Percentiles rank a stretch among this genome's conserved stretches.
Evolutionary conservation across 2,113 vertebrate genomes (phyloP).

Genomic region (Corynorhinus townsendii): DNA sequence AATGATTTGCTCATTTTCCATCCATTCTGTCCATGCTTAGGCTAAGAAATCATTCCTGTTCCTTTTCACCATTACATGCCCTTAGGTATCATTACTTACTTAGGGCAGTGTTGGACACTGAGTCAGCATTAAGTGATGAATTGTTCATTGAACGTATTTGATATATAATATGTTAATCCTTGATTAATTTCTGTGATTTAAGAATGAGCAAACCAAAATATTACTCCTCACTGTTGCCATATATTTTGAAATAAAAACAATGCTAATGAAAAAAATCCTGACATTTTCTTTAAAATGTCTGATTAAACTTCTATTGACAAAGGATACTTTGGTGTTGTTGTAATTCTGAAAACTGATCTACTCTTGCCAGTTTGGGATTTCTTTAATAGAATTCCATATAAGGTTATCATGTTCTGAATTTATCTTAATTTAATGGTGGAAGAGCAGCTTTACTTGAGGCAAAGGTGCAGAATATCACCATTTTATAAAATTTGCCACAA

Average conservation of each 20-base stretch:
- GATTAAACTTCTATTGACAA: not conserved
- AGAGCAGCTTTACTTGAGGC: not conserved
- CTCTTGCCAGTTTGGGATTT: not conserved
- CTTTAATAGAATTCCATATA: not conserved
- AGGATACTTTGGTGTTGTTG: not conserved
- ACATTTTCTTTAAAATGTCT: constrained; percentile 11
- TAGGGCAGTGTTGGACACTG: not conserved
- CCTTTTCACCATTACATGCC: not conserved
- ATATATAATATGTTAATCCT: not conserved
- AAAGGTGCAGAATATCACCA: not conserved
- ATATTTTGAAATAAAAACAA: not conserved
- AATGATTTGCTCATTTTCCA: not conserved
- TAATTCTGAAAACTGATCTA: not conserved
- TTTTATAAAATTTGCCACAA: not conserved
- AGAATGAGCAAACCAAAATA: not conserved
- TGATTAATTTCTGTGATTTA: not conserved
- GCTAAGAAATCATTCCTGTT: not conserved
- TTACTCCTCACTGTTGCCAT: not conserved
- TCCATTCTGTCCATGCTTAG: not conserved
- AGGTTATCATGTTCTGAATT: not conserved
- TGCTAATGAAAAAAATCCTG: not conserved
- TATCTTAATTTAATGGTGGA: not conserved
- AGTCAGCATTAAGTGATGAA: not conserved
- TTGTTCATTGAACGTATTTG: not conserved
- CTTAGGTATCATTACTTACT: not conserved